phyloP scores from a whole-genome alignment of 2,113 vertebrate genomes.

The Tragelaphus imberbis region DNA sequence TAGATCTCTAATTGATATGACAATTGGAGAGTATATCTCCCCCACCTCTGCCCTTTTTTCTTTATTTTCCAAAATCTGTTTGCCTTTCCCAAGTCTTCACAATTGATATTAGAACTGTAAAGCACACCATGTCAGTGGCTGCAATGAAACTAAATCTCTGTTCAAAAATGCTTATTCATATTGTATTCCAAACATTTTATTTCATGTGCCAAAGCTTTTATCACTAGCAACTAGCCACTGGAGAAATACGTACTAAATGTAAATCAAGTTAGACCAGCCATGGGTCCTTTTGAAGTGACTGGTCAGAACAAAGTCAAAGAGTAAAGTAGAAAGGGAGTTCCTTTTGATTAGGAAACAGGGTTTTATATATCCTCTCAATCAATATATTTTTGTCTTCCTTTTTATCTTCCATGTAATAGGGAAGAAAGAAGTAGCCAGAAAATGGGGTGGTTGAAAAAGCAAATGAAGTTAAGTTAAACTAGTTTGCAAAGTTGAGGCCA shows the following conservation, averaged over 20 bases:
- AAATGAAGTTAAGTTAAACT: not conserved
- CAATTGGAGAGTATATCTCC: not conserved
- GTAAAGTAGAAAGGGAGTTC: not conserved
- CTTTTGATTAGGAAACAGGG: not conserved
- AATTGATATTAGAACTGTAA: not conserved
- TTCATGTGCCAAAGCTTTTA: not conserved
- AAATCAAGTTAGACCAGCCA: not conserved
- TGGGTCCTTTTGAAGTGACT: not conserved
- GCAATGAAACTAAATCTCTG: conserved; percentile 14
- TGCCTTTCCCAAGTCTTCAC: not conserved
- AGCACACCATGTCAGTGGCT: not conserved
- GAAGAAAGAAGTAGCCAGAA: not conserved
- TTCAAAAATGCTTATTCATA: not conserved
- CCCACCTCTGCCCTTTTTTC: not conserved
- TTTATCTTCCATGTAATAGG: not conserved
- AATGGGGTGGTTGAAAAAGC: not conserved
- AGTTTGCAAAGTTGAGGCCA: not conserved
- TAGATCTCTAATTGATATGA: not conserved
- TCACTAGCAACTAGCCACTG: not conserved
- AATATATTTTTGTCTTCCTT: not conserved
- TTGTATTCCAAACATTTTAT: not conserved
- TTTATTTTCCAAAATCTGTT: conserved; percentile 14
- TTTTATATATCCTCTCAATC: not conserved
- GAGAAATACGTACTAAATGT: not conserved
- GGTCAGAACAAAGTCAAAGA: not conserved